Conservation (phyloP, 2,888 invertebrate genomes). For the Camptogramma bilineatum region DNA sequence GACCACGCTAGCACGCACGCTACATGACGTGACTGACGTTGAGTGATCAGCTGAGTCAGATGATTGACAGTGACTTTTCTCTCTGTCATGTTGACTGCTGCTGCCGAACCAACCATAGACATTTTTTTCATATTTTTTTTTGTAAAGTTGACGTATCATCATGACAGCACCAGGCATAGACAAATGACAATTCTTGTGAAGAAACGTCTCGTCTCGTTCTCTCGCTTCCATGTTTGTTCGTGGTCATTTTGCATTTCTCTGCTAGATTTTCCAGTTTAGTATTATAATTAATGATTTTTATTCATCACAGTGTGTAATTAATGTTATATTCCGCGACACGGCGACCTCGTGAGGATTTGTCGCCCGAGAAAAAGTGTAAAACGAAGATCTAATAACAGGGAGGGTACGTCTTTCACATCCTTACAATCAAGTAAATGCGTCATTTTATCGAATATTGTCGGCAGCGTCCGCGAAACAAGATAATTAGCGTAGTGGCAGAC, state of each 20-base stretch:
- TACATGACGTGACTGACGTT: too few species aligned
- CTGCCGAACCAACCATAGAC: conserved; percentile 10
- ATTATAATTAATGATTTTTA: conserved; percentile 75
- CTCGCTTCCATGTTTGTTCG: conserved; percentile 85
- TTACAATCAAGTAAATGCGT: conserved; percentile 84
- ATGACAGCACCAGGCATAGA: conserved; percentile 58
- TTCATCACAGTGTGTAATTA: conserved; percentile 78
- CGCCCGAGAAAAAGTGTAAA: conserved; percentile 77
- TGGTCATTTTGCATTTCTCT: conserved; percentile 83
- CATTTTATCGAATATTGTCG: conserved; percentile 80
- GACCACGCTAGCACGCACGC: too few species aligned
- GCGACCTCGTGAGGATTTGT: conserved; percentile 81
- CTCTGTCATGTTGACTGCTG: too few species aligned
- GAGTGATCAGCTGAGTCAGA: too few species aligned
- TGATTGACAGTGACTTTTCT: too few species aligned
- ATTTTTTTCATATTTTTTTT: conserved; percentile 36
- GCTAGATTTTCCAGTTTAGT: conserved; percentile 80
- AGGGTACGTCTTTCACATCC: conserved; percentile 84
- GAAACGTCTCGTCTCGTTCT: conserved; percentile 53
- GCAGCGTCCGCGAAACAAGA: conserved; percentile 60
- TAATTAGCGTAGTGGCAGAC: conserved; percentile 50
- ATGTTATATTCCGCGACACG: conserved; percentile 80
- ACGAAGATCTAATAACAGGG: conserved; percentile 81
- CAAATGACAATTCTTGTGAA: conserved; percentile 60
- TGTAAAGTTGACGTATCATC: conserved; percentile 59